Conservation (phyloP, 2,113 vertebrate species). For the Hyaena hyaena region DNA sequence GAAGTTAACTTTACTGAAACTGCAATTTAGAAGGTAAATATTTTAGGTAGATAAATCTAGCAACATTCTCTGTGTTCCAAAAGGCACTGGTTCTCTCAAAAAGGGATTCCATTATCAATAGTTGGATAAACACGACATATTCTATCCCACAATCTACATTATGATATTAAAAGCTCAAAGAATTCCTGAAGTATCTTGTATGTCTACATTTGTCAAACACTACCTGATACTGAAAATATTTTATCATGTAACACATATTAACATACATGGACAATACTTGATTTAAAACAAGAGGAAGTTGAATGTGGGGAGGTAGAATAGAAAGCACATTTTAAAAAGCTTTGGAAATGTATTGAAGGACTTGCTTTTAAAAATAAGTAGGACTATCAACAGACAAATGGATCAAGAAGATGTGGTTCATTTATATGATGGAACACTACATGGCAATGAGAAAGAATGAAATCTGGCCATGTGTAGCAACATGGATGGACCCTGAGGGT, state of each 20-base stretch:
- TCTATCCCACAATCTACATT: not conserved
- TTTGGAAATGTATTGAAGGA: not conserved
- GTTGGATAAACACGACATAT: not conserved
- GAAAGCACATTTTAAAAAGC: not conserved
- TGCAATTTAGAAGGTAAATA: not conserved
- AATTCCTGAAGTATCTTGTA: not conserved
- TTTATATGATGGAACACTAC: no score
- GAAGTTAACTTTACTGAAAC: not conserved
- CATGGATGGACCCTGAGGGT: no score
- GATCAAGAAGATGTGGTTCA: no score
- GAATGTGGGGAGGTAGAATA: not conserved
- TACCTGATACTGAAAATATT: not conserved
- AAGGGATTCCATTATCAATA: not conserved
- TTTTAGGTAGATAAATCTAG: not conserved
- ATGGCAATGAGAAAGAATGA: no score
- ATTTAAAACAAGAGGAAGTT: not conserved
- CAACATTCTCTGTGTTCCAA: not conserved
- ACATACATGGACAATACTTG: not conserved
- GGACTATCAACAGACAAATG: not conserved
- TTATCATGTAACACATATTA: not conserved
- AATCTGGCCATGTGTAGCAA: no score
- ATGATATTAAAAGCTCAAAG: not conserved
- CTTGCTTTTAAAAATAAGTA: not conserved
- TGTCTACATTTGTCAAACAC: not conserved
- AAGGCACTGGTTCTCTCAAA: not conserved